A percentile compares a stretch with the other conserved stretches of the same genome.
phyloP scores from a whole-genome alignment of 2,797 vertebrate species.

The Pristis pectinata region DNA sequence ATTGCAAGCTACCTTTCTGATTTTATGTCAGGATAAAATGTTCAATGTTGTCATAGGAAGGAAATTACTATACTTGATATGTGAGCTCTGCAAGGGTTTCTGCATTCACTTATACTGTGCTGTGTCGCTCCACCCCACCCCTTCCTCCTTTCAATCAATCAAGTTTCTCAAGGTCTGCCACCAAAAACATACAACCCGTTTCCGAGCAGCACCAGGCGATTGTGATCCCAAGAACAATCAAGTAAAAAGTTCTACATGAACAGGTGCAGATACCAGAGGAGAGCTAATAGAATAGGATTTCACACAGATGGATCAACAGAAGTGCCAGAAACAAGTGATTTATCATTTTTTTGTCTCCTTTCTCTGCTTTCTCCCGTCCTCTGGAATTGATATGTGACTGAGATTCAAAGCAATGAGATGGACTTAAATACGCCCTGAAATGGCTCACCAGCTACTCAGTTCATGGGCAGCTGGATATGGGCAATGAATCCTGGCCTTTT shows the following conservation, averaged over 20 bases:
- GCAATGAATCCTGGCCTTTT: no score
- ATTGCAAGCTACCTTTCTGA: not conserved
- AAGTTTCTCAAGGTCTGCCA: constrained; percentile 37
- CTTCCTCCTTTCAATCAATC: not conserved
- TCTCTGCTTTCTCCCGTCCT: no score
- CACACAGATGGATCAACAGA: no score
- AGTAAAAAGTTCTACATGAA: constrained; percentile 42
- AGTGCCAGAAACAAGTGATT: no score
- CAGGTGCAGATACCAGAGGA: constrained; percentile 46
- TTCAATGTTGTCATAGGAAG: not conserved
- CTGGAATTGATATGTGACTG: no score
- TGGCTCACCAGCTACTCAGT: no score
- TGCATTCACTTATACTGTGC: not conserved
- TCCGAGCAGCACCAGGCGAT: constrained; percentile 34
- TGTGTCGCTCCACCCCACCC: no score
- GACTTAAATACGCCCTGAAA: no score
- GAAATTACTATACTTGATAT: not conserved
- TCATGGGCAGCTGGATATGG: no score
- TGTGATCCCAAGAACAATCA: not conserved
- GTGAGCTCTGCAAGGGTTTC: not conserved
- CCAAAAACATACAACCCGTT: constrained; percentile 19
- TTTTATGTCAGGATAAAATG: not conserved
- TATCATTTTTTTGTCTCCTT: no score
- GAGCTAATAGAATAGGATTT: not conserved
- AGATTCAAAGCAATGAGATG: no score